Evolutionary conservation across 1,140 invertebrate species (phyloP).

Genomic region (Sminthurides bifidus): DNA sequence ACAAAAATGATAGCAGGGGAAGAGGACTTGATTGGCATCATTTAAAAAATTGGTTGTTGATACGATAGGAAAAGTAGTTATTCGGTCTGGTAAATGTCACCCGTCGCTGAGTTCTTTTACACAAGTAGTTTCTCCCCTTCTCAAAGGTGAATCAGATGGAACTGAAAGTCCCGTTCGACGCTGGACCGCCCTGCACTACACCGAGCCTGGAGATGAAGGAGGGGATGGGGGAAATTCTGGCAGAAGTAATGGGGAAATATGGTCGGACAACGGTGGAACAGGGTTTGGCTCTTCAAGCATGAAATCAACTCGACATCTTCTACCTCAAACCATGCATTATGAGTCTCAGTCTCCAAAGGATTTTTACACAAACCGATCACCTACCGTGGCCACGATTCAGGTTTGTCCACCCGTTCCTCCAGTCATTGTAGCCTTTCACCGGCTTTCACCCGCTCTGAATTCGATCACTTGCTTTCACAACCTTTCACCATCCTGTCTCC

Average conservation of each 20-base stretch:
- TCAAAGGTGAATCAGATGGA: conserved; percentile 29
- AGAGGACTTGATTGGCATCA: no score
- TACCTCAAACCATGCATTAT: conserved; percentile 36
- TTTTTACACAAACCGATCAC: conserved; percentile 40
- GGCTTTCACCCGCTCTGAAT: not conserved
- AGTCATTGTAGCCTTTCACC: not conserved
- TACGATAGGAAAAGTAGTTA: no score
- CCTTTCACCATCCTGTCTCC: not conserved
- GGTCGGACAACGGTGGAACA: conserved; percentile 19
- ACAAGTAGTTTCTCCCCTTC: no score
- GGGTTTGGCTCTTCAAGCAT: conserved; percentile 51
- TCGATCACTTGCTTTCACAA: not conserved
- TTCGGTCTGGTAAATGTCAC: no score
- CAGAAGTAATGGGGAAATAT: conserved; percentile 30
- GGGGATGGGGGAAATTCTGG: conserved; percentile 23
- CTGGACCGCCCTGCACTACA: conserved; percentile 56
- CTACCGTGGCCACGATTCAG: conserved; percentile 53
- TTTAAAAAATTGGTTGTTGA: no score
- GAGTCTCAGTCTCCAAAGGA: conserved; percentile 43
- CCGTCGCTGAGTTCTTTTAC: no score
- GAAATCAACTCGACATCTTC: conserved; percentile 65
- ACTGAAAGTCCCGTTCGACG: conserved; percentile 60
- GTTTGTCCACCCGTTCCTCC: conserved; percentile 14
- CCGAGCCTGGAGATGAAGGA: conserved; percentile 57
- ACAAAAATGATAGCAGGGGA: no score